A percentile compares a stretch with the other conserved stretches of the same genome.
phyloP scores from a whole-genome alignment of 2,113 vertebrate species.

The Picathartes gymnocephalus region DNA sequence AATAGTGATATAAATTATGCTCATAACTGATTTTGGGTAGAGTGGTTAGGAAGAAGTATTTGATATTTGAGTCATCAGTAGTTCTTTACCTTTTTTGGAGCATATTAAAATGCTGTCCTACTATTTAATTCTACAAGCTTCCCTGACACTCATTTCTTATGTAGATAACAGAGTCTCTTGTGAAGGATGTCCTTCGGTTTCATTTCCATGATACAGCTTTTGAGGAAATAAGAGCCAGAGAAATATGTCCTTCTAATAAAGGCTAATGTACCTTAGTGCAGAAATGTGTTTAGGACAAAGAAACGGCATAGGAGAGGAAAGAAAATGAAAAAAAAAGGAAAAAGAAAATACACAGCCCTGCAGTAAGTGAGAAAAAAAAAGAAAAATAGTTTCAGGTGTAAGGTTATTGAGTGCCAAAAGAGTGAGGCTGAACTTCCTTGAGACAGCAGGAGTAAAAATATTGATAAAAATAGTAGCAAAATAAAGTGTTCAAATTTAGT shows the following conservation, averaged over 20 bases:
- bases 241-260: neutral
- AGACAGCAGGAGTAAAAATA: neutral
- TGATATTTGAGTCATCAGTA: neutral
- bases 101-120: neutral
- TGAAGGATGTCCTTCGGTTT: neutral
- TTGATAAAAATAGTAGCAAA: constrained; percentile 11
- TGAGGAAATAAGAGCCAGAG: neutral
- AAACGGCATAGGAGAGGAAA: neutral
- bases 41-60: neutral
- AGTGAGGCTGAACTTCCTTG: neutral
- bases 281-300: neutral
- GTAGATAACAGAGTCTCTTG: neutral
- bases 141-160: neutral
- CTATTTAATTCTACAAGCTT: neutral
- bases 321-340: neutral
- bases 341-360: neutral
- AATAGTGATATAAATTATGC: neutral
- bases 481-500: neutral
- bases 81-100: neutral
- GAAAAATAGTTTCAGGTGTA: neutral
- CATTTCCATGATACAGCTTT: neutral
- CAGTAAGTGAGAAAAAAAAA: neutral
- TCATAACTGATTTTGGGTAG: neutral
- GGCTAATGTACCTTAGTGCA: too few species aligned
- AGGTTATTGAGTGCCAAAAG: neutral